A percentile compares a stretch with the other conserved stretches of the same genome.
phyloP scores from a whole-genome alignment of 2,888 invertebrate species.

The Alloscopus bannaensis region DNA sequence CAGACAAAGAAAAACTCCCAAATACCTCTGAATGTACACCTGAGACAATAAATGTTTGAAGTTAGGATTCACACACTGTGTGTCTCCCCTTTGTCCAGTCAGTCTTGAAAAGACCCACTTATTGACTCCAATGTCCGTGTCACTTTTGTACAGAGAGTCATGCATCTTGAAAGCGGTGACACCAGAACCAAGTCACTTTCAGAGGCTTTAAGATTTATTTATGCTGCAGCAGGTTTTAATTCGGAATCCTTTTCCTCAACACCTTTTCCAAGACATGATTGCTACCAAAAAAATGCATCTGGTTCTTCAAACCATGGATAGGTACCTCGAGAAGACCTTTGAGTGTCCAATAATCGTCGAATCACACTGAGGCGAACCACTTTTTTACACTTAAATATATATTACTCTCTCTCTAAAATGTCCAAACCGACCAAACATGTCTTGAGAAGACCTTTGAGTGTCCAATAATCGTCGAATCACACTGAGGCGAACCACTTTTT shows the following conservation, averaged over 20 bases:
- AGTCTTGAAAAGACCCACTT: too few relatives aligned
- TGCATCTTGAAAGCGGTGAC: neutral
- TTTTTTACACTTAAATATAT: neutral
- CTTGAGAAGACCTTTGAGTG: neutral
- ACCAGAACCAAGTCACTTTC: too few relatives aligned
- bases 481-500: neutral
- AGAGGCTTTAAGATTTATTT: too few relatives aligned
- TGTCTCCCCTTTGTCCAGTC: constrained; percentile 31
- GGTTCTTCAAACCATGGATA: neutral
- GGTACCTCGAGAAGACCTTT: neutral
- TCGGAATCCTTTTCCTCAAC: too few relatives aligned
- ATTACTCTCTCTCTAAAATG: neutral
- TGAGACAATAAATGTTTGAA: too few relatives aligned
- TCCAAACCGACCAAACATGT: neutral
- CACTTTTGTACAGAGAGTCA: too few relatives aligned
- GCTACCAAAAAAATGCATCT: too few relatives aligned
- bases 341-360: constrained; percentile 8
- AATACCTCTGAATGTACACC: too few relatives aligned
- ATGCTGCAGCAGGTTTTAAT: too few relatives aligned
- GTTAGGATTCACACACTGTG: constrained; percentile 14
- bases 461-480: constrained; percentile 11
- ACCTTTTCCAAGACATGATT: too few relatives aligned
- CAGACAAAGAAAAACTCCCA: too few relatives aligned
- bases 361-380: neutral
- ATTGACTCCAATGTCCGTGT: too few relatives aligned